Evolutionary conservation across 2,113 vertebrate species (phyloP).

Genomic region (Balaenoptera acutorostrata): DNA sequence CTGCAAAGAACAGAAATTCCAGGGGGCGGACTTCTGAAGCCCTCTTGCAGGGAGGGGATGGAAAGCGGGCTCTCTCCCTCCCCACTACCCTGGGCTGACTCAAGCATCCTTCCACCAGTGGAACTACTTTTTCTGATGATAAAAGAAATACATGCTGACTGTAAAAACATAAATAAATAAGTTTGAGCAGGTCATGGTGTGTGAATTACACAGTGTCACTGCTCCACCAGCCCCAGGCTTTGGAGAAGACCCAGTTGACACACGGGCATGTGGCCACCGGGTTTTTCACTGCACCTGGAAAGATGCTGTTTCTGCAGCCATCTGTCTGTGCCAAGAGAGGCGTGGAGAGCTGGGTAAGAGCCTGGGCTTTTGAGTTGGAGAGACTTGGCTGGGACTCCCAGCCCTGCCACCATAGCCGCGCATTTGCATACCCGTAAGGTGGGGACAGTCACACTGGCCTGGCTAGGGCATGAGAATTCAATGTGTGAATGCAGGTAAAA

Average conservation of each 20-base stretch:
- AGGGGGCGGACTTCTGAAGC: not conserved
- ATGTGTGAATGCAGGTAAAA: fast-evolving
- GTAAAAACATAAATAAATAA: not conserved
- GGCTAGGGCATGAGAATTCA: fast-evolving
- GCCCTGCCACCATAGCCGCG: fast-evolving
- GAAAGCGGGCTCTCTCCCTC: not conserved
- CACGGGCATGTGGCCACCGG: fast-evolving
- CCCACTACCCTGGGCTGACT: not conserved
- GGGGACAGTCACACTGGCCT: fast-evolving
- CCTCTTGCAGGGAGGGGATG: not conserved
- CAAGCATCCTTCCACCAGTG: not conserved
- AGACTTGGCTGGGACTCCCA: not conserved
- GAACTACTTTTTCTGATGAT: not conserved
- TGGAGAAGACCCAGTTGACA: not conserved
- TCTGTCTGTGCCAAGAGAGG: not conserved
- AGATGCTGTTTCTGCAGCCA: fast-evolving
- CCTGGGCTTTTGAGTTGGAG: not conserved
- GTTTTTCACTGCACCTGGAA: fast-evolving
- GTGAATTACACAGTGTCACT: not conserved
- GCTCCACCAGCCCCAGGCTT: not conserved
- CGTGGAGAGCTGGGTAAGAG: not conserved
- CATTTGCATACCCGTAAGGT: not conserved
- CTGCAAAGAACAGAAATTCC: not conserved
- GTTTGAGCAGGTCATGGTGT: not conserved
- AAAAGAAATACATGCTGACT: not conserved